These are phyloP conservation scores for Catocala fraxini DNA, from an alignment of 2,888 invertebrate species.

Conservation along the genomic window DNA sequence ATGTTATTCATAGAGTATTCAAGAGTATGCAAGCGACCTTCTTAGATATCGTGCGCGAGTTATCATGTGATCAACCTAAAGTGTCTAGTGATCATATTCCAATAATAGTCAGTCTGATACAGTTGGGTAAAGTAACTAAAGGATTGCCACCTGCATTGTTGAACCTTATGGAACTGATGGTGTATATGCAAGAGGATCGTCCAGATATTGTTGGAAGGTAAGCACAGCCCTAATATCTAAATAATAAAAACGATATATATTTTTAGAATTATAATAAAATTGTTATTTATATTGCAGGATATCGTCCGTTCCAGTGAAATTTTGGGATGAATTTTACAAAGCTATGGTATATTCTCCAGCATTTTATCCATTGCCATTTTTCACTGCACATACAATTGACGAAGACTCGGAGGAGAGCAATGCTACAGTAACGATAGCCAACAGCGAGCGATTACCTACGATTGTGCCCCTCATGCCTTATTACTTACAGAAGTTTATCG, in stretches of 20 bases:
- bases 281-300: constrained; percentile 51
- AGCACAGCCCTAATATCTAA: neutral
- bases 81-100: constrained; percentile 36
- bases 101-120: constrained; percentile 53
- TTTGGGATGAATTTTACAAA: constrained; percentile 78
- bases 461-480: constrained; percentile 73
- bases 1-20: constrained; percentile 77
- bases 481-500: constrained; percentile 73
- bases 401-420: constrained; percentile 45
- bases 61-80: constrained; percentile 30
- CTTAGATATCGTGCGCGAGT: constrained; percentile 48
- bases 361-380: constrained; percentile 67
- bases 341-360: constrained; percentile 68
- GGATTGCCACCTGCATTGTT: constrained; percentile 69
- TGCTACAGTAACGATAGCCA: constrained; percentile 16
- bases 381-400: constrained; percentile 48
- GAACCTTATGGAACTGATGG: constrained; percentile 65
- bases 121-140: constrained; percentile 57
- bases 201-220: constrained; percentile 60
- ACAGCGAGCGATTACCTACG: constrained; percentile 66
- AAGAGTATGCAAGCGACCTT: constrained; percentile 62
- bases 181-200: constrained; percentile 52
- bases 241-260: neutral
- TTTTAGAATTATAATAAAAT: too few relatives aligned
- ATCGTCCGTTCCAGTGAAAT: constrained; percentile 66